These are phyloP conservation scores for Meta bourneti DNA, from an alignment of 2,888 invertebrate species.

Conservation along the genomic window DNA sequence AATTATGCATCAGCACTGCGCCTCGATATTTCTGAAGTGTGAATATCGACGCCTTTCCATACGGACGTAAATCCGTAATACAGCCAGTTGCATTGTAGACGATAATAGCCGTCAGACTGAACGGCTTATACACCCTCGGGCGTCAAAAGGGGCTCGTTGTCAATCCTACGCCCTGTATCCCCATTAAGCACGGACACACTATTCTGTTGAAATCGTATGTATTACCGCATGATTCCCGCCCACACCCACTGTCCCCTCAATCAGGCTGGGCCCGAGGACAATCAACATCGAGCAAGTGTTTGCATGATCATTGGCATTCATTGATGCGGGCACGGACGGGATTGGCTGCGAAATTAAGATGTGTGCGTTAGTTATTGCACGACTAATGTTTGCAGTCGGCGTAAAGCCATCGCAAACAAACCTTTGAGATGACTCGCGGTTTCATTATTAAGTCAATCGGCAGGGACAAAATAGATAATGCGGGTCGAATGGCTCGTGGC, in stretches of 20 bases:
- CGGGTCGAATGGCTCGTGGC: background rate
- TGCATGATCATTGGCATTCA: slow-evolving; percentile 64
- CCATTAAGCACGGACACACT: slow-evolving; percentile 52
- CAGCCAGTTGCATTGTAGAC: slow-evolving; percentile 33
- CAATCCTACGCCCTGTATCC: slow-evolving; percentile 32
- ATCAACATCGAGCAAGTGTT: slow-evolving; percentile 69
- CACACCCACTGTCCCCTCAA: slow-evolving; percentile 11
- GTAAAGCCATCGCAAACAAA: slow-evolving; percentile 49
- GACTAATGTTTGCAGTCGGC: slow-evolving; percentile 42
- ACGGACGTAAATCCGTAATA: slow-evolving; percentile 37
- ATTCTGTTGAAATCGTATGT: slow-evolving; percentile 45
- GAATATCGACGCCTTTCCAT: slow-evolving; percentile 44
- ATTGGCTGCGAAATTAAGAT: slow-evolving; percentile 68
- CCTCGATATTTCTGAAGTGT: slow-evolving; percentile 54
- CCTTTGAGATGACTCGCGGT: slow-evolving; percentile 41
- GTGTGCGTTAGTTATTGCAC: slow-evolving; percentile 70
- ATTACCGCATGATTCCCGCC: slow-evolving; percentile 45
- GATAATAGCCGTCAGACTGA: slow-evolving; percentile 51
- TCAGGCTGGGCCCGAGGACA: slow-evolving; percentile 38
- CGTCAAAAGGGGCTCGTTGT: slow-evolving; percentile 44
- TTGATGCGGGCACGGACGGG: slow-evolving; percentile 21
- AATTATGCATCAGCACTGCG: slow-evolving; percentile 60
- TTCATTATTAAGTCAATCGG: slow-evolving; percentile 53
- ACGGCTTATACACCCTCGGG: slow-evolving; percentile 57
- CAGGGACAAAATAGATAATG: background rate